Base-by-base conservation (phyloP, 2,113 vertebrate genomes). In the Eurypyga helias region DNA sequence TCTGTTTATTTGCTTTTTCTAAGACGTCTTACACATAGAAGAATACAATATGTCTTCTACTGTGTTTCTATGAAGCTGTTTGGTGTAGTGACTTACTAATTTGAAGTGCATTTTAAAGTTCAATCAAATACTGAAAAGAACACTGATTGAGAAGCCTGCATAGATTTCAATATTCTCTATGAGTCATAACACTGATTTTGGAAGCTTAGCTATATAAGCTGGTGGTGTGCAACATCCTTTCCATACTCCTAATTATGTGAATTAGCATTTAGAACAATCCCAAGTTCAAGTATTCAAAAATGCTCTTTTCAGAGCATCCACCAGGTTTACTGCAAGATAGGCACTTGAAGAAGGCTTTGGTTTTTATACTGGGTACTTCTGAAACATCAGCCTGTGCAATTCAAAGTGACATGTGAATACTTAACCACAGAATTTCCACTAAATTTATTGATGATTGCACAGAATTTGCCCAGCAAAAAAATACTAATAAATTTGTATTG, bases 211-310 rank as follows among this genome's bases (percentile, higher is more conserved):
- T 66, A 66, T 88, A 89, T 34, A 76, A 96, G 92, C 83, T 96
- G 92, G 88, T 83, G 81, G 91, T 87, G 45, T 94, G 89, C 73
- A 95, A 85, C 91, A 96, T 92, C 95, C 58, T 93, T 93, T 83
- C 75, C 73, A 71, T 77, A 78, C 55, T 90, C 71, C 62, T 80
- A 96, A 97, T 97, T 96, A 96, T 33, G 57, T 72, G 91, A 95
- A 95, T 97, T 97, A 97, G 77, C 95, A 96, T 95, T 97, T 92
- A 96, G 61, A 93, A 97, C 96, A 97, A 97, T 96, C 73, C 58
- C 94, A 96, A 96, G 26, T 97, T 97, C 97, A 97, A 97, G 96
- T 97, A 97, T 97, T 97, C 90, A 96, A 96, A 96, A 97, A 96
- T 96, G 94, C 95, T 96, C 96, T 91, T 93, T 94, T 96, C 92